Evolutionary conservation across 2,888 invertebrate species (phyloP), one percentile per base, ranked within the genome.

Genomic region (Stegophylla sp.): DNA sequence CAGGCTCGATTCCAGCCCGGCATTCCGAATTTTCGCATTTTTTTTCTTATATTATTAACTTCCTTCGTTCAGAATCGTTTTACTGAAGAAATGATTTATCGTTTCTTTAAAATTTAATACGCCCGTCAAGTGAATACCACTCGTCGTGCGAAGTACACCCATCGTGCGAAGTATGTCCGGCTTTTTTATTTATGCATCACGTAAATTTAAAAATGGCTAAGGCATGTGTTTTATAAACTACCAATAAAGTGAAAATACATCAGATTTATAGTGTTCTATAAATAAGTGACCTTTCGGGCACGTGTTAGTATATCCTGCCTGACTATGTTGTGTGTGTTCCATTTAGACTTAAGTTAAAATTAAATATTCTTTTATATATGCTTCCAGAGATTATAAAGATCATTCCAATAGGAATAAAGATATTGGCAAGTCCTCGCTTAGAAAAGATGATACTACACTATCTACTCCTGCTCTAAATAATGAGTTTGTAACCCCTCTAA

Each of bases 371-470:
- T 17, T 26, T 64, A 48, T 53, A 69, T 73, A 56, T 67, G 17
- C 45, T 73, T 79, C 1, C 56, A 83, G 93, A 85, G 95, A 95
- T 87, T 95, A 95, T 88, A 95, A 95, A 88, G 95, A 95, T 86
- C 95, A 95, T 87, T 93, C 92, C 77, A 91, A 91, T 59, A 83
- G 84, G 34, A 91, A 91, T 85, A 91, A 91, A 83, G 91, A 91
- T 82, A 91, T 91, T 79, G 89, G 91, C 83, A 88, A 86, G 82
- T 83, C 84, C 87, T 84, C 84, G 28, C 84, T 88, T 82, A 85
- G 87, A 74, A 87, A 87, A 83, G 90, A 90, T 85, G 89, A 88
- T 53, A 91, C 94, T 67, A 91, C 92, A 63, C 94, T 94, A 82
- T 92, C 94, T 26, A 94, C 94, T 72, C 93, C 91, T 86, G 90